phyloP scores from a whole-genome alignment of 2,888 invertebrate species.

The Strigamia transsilvanica region DNA sequence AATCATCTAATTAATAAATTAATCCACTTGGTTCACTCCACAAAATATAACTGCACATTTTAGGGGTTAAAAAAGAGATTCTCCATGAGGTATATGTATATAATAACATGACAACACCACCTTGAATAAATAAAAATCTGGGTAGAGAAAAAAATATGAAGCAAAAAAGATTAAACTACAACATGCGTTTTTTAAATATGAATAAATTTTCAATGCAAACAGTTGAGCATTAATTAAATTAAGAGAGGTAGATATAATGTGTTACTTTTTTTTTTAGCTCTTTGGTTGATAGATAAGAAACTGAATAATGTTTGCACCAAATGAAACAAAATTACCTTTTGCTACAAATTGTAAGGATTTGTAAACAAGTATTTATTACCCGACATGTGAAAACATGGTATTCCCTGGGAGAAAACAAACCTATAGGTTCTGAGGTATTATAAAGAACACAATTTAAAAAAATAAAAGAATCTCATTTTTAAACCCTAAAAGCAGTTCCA shows the following conservation, averaged over 20 bases:
- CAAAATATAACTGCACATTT: not conserved
- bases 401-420: slow-evolving; percentile 43
- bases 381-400: not conserved
- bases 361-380: slow-evolving; percentile 12
- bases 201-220: not conserved
- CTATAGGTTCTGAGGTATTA: slow-evolving; percentile 3
- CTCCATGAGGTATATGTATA: slow-evolving; percentile 23
- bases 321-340: slow-evolving; percentile 1
- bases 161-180: not conserved
- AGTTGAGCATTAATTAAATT: not conserved
- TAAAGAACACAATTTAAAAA: not conserved
- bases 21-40: not conserved
- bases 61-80: not conserved
- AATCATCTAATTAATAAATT: not conserved
- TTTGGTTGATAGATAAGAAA: slow-evolving; percentile 37
- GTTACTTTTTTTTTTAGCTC: slow-evolving; percentile 5
- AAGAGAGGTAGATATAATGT: slow-evolving; percentile 12
- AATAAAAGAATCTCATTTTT: not conserved
- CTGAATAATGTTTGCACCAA: slow-evolving; percentile 24
- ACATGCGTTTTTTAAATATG: not conserved
- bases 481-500: slow-evolving; percentile 24
- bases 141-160: not conserved
- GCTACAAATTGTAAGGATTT: not conserved
- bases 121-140: slow-evolving; percentile 25
- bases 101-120: slow-evolving; percentile 4